phyloP scores from a whole-genome alignment of 2,797 vertebrate species.

The Rhadinocentrus ornatus region DNA sequence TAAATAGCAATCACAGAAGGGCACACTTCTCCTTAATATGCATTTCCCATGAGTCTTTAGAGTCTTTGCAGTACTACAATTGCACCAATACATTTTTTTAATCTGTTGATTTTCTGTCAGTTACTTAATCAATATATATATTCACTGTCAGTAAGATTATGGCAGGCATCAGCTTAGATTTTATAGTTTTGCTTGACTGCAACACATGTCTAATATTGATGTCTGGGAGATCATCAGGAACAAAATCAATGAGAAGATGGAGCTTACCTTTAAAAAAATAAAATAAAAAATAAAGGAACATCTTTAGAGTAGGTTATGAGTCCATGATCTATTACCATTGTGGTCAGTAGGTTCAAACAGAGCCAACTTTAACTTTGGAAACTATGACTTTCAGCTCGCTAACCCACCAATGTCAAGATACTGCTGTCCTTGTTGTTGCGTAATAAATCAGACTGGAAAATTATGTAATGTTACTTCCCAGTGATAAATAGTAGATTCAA shows the following conservation, averaged over 20 bases:
- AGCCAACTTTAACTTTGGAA: too few relatives aligned
- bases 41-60: background rate
- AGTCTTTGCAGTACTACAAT: background rate
- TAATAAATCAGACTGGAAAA: background rate
- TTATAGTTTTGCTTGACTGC: background rate
- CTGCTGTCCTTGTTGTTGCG: background rate
- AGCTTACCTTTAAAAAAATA: background rate
- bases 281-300: background rate
- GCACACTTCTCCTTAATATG: too few relatives aligned
- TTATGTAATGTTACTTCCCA: background rate
- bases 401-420: too few relatives aligned
- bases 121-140: background rate
- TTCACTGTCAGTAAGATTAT: background rate
- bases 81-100: background rate
- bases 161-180: background rate
- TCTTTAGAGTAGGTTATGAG: background rate
- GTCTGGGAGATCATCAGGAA: background rate
- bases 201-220: background rate
- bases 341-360: background rate
- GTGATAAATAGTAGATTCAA: background rate
- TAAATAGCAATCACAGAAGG: too few relatives aligned
- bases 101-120: background rate
- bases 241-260: background rate
- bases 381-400: background rate
- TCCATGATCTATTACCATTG: background rate